Evolutionary conservation across 2,797 vertebrate genomes (phyloP), one percentile per base, ranked within the genome.

Genomic region (Ctenopoma multispine): DNA sequence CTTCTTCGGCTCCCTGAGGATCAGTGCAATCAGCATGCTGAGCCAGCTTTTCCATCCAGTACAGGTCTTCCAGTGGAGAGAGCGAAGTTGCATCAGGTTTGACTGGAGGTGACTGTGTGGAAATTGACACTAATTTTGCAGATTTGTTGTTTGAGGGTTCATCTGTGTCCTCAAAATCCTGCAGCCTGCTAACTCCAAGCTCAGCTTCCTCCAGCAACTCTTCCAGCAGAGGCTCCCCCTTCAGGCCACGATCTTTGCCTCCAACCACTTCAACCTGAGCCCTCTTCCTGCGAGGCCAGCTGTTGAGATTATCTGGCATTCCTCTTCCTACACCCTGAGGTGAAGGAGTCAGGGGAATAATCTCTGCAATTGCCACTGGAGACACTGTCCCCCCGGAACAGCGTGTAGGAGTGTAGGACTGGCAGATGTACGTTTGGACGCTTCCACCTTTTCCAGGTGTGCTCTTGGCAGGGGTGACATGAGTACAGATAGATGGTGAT

Each of bases 341-440:
- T 0, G 98, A 99, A 0, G 97, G 97, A 0, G 96, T 97, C 89
- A 88, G 85, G 1, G 96, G 85, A 68, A 93, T 70, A 38, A 92
- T 77, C 0, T 89, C 85, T 15, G 94, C 89, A 1, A 77, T 8
- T 0, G 90, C 90, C 12, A 90, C 81, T 0, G 96, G 96, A 23
- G 97, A 96, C 21, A 90, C 69, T 15, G 93, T 86, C 0, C 78
- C 90, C 0, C 89, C 87, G 3, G 92, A 80, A 58, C 94, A 92
- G 11, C 51, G 93, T 1, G 96, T 97, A 0, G 97, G 97, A 3
- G 98, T 98, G 66, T 97, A 97, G 0, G 96, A 95, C 78, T 97
- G 97, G 83, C 97, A 99, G 81, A 99, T 98, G 69, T 95, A 96
- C 0, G 95, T 99, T 63, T 99, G 98, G 12, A 97, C 87, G 0